Base-by-base conservation (phyloP, 2,888 invertebrate genomes). In the Hetaerina titia region DNA sequence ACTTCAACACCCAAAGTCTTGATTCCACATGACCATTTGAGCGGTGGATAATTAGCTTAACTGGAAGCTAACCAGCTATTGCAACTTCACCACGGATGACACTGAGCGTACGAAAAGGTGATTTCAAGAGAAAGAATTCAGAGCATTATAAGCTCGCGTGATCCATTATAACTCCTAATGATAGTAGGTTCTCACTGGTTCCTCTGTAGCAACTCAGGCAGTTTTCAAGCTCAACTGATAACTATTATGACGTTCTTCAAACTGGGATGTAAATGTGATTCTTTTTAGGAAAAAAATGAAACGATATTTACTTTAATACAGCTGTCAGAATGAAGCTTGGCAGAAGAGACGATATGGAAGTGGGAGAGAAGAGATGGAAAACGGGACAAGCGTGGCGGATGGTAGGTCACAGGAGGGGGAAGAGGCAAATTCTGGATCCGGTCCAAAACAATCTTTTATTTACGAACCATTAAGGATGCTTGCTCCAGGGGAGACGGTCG, bases 371-470 rank as follows among this genome's bases (percentile, higher is more conserved):
- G 56, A 15, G 88, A 45, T 69, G 2, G 69, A 4, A 81, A 81
- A 11, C 25, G 81, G 25, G 31, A 15, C 6, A 31, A 31, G 81
- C 25, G 81, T 25, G 81, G 25, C 25, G 81, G 81, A 31, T 25
- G 25, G 31, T 9, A 4, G 13, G 81, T 60, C 60, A 60, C 60
- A 92, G 69, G 17, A 56, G 22, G 74, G 56, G 56, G n/a, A 22
- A 56, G 69, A 92, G 22, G 89, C 89, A 92, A 74, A 69, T 69
- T 92, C 92, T 92, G 92, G 92, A 92, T 69, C 56, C 56, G 64
- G 69, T 92, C 92, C 92, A 92, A 92, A 92, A 92, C 92, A 64
- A 92, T 92, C 92, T 92, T 92, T 92, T 92, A 92, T 92, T 92
- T 69, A 92, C 45, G 69, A 69, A n/a, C 56, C 92, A 92, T 92